These are phyloP conservation scores for Platyrinchus mystaceus DNA, from an alignment of 2,797 vertebrate genomes.

Conservation along the genomic window DNA sequence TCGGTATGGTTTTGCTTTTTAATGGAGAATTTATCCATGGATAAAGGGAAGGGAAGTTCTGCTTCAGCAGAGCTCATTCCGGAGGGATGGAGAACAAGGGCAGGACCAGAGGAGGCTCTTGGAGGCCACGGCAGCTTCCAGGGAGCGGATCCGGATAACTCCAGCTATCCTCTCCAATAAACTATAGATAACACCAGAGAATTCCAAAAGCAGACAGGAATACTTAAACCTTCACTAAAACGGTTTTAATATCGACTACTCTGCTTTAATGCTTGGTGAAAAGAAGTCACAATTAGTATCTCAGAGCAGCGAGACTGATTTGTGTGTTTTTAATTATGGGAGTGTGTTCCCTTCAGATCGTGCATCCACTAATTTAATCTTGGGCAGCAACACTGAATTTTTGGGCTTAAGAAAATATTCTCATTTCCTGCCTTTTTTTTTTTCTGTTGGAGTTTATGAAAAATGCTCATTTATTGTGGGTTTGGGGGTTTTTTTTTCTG, in stretches of 20 bases:
- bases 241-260: background rate
- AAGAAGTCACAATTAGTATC: background rate
- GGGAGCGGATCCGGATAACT: background rate
- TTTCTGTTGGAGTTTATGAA: background rate
- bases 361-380: background rate
- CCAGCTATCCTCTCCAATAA: background rate
- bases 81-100: background rate
- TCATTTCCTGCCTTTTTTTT: background rate
- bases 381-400: background rate
- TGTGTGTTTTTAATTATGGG: background rate
- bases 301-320: background rate
- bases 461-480: background rate
- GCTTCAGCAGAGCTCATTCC: background rate
- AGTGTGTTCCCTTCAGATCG: background rate
- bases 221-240: conserved; percentile 2
- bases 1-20: background rate
- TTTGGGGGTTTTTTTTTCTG: background rate
- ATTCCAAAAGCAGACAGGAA: background rate
- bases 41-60: background rate
- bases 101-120: background rate
- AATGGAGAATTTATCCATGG: background rate
- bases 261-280: background rate
- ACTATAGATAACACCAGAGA: background rate
- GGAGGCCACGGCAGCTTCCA: background rate
- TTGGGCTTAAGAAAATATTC: background rate